phyloP scores from a whole-genome alignment of 2,888 invertebrate species.

The Melanotus villosus region DNA sequence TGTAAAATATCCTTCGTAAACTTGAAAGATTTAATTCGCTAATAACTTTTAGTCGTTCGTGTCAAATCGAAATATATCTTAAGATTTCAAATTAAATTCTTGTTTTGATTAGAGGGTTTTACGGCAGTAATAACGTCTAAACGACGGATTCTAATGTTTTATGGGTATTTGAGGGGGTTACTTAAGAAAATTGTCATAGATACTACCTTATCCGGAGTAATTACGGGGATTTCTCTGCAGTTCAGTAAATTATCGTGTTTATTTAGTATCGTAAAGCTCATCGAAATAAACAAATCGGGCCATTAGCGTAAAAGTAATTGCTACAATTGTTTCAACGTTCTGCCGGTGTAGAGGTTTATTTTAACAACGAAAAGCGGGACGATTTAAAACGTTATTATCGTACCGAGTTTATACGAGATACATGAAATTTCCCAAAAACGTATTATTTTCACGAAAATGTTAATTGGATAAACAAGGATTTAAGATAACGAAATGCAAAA shows the following conservation, averaged over 20 bases:
- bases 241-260: slow-evolving; percentile 30
- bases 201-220: slow-evolving; percentile 31
- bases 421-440: slow-evolving; percentile 17
- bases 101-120: slow-evolving; percentile 44
- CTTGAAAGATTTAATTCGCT: background rate
- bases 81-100: slow-evolving; percentile 49
- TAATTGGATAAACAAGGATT: slow-evolving; percentile 55
- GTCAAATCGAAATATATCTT: slow-evolving; percentile 22
- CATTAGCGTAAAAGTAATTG: slow-evolving; percentile 27
- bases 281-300: slow-evolving; percentile 19
- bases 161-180: slow-evolving; percentile 24
- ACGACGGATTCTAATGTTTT: slow-evolving; percentile 22
- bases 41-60: background rate
- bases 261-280: slow-evolving; percentile 6
- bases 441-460: slow-evolving; percentile 50
- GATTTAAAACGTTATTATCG: background rate
- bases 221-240: slow-evolving; percentile 26
- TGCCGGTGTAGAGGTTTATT: background rate
- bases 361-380: background rate
- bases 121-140: slow-evolving; percentile 31
- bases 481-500: slow-evolving; percentile 51
- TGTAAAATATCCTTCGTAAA: background rate
- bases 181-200: slow-evolving; percentile 39
- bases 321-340: background rate
- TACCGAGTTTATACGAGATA: slow-evolving; percentile 17